phyloP scores from a whole-genome alignment of 2,797 vertebrate species.

The Oreochromis grahami region DNA sequence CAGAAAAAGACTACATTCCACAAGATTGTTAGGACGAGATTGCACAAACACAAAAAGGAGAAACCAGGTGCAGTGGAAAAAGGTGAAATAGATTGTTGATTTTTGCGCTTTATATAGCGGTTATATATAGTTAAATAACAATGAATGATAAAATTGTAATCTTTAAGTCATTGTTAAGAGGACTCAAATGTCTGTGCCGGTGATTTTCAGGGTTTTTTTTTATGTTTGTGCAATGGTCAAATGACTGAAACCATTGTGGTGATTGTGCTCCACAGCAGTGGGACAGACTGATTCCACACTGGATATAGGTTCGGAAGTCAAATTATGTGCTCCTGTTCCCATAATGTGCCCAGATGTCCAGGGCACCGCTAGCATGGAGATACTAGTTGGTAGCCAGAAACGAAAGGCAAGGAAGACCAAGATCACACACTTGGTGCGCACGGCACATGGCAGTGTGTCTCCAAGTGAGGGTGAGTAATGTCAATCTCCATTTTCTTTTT shows the following conservation, averaged over 20 bases:
- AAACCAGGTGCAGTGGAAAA: slow-evolving; percentile 87
- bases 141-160: not conserved
- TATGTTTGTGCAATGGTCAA: not conserved
- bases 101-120: slow-evolving; percentile 7
- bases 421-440: slow-evolving; percentile 96
- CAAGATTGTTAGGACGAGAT: slow-evolving; percentile 91
- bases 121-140: too few relatives aligned
- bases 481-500: not conserved
- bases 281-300: slow-evolving; percentile 77
- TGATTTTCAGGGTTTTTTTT: not conserved
- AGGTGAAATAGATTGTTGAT: slow-evolving; percentile 76
- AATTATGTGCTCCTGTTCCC: slow-evolving; percentile 69
- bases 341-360: slow-evolving; percentile 80
- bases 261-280: slow-evolving; percentile 66
- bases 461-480: slow-evolving; percentile 81
- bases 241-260: not conserved
- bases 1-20: slow-evolving; percentile 95
- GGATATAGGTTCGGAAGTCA: slow-evolving; percentile 79
- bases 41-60: slow-evolving; percentile 93
- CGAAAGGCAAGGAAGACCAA: slow-evolving; percentile 98
- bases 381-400: slow-evolving; percentile 97
- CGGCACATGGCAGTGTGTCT: slow-evolving; percentile 89
- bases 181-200: not conserved
- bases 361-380: slow-evolving; percentile 79
- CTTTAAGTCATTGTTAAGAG: not conserved